Evolutionary conservation across 2,797 vertebrate genomes (phyloP).

Genomic region (Ctenopoma kingsleyae): DNA sequence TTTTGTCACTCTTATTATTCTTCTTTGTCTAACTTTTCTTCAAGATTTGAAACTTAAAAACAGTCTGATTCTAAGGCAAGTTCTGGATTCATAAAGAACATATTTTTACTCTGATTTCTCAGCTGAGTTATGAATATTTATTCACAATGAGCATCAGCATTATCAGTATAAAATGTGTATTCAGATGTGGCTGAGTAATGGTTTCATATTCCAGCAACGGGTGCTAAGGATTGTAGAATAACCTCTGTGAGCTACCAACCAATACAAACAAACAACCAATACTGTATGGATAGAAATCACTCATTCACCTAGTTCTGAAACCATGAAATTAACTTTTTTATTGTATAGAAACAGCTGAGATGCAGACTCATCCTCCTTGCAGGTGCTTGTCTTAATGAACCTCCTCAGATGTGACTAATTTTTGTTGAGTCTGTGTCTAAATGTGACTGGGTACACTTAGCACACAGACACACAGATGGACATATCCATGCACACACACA

Average conservation of each 20-base stretch:
- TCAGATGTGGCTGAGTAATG: neutral
- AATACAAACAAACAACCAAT: too few species aligned
- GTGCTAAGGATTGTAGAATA: too few species aligned
- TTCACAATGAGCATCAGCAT: neutral
- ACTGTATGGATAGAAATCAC: too few species aligned
- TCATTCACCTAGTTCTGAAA: too few species aligned
- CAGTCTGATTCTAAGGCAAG: neutral
- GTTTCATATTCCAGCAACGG: too few species aligned
- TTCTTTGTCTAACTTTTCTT: too few species aligned
- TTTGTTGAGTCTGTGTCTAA: conserved; percentile 7
- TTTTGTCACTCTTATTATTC: neutral
- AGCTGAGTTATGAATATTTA: neutral
- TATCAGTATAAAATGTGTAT: too few species aligned
- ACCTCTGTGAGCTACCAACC: too few species aligned
- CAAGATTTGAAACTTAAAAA: neutral
- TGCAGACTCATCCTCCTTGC: neutral
- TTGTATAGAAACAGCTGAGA: conserved; percentile 1
- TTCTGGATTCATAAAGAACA: neutral
- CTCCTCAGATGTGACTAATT: conserved; percentile 14
- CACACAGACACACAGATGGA: conserved; percentile 19
- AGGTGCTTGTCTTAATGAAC: neutral
- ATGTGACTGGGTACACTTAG: conserved; percentile 24
- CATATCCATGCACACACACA: neutral
- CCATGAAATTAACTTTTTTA: too few species aligned
- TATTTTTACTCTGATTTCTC: neutral